Conservation (phyloP, 2,113 vertebrate species). For the Anseranas semipalmata region DNA sequence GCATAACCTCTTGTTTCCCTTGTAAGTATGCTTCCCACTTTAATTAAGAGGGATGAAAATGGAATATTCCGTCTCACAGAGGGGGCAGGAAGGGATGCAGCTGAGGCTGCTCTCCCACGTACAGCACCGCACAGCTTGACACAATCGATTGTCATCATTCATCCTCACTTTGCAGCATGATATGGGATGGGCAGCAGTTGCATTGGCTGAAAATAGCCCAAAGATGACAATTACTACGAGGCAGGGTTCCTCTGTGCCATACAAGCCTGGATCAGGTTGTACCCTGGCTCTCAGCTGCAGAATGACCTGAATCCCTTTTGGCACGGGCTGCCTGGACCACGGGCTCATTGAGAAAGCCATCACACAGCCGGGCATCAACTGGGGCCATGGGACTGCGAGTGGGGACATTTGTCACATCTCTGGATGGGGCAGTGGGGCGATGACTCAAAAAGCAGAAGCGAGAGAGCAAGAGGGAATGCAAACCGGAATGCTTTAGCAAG, state of each 20-base stretch:
- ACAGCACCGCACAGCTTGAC: not conserved
- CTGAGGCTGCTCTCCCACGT: not conserved
- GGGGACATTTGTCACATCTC: not conserved
- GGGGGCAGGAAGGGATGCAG: constrained; percentile 33
- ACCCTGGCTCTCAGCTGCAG: not conserved
- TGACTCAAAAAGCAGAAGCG: not conserved
- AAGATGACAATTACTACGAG: not conserved
- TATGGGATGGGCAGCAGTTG: not conserved
- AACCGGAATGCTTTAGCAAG: not conserved
- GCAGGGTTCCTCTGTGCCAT: not conserved
- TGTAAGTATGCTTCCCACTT: constrained; percentile 1
- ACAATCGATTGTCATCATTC: constrained; percentile 9
- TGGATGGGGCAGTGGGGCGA: not conserved
- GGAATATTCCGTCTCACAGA: constrained; percentile 10
- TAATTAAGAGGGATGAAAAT: constrained; percentile 41
- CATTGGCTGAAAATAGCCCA: not conserved
- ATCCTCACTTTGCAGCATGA: constrained; percentile 5
- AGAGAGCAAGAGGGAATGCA: not conserved
- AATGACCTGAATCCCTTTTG: not conserved
- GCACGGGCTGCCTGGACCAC: not conserved
- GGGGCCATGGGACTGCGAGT: not conserved
- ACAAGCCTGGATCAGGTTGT: accelerated
- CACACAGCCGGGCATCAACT: not conserved
- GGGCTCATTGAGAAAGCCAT: not conserved
- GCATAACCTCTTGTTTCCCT: constrained; percentile 24